Conservation (phyloP, 2,888 invertebrate species). For the Eilema depressum region DNA sequence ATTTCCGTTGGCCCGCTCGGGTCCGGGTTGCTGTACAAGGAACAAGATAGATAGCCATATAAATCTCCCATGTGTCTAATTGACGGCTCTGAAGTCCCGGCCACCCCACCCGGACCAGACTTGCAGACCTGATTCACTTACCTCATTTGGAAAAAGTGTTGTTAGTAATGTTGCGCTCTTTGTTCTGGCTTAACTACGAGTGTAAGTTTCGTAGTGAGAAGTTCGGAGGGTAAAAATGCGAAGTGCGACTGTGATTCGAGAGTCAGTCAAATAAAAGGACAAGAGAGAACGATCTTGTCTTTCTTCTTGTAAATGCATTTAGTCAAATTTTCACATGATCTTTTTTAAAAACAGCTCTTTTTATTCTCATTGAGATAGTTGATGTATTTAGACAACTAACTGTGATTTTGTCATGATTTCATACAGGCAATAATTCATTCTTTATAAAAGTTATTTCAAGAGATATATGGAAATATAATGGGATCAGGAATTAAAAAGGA, state of each 20-base stretch:
- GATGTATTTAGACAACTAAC: not conserved
- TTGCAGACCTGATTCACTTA: conserved; percentile 71
- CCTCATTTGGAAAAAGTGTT: conserved; percentile 62
- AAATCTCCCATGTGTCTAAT: conserved; percentile 83
- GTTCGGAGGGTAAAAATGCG: conserved; percentile 27
- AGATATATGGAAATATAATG: no score
- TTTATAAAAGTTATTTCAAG: no score
- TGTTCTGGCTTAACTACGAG: conserved; percentile 47
- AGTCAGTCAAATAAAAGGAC: not conserved
- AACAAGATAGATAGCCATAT: conserved; percentile 81
- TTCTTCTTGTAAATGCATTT: not conserved
- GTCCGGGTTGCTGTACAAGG: conserved; percentile 60
- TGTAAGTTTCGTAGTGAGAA: conserved; percentile 28
- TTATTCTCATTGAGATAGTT: not conserved
- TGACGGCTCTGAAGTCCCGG: conserved; percentile 75
- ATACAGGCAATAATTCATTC: no score
- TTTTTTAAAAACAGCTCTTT: no score
- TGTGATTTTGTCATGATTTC: no score
- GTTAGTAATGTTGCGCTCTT: conserved; percentile 53
- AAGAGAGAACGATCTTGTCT: not conserved
- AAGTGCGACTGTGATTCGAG: not conserved
- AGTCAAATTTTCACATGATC: not conserved
- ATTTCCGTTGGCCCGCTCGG: conserved; percentile 66
- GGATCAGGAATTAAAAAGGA: no score
- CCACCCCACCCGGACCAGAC: conserved; percentile 52